phyloP scores from a whole-genome alignment of 2,888 invertebrate genomes.

The Chromoteleia sp. region DNA sequence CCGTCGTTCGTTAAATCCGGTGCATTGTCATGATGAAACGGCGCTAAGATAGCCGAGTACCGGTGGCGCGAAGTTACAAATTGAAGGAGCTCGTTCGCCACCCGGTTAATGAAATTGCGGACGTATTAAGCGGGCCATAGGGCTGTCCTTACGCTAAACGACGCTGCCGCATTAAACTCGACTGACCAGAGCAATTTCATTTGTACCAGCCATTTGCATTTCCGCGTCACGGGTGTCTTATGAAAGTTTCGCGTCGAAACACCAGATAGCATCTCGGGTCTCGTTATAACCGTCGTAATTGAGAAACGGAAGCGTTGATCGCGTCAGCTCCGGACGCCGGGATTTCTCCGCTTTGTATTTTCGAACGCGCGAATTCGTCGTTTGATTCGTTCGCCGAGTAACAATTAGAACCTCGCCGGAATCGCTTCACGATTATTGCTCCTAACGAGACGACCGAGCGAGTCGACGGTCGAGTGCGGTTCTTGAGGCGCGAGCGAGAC shows the following conservation, averaged over 20 bases:
- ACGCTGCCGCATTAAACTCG: conserved; percentile 36
- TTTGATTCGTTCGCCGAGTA: conserved; percentile 77
- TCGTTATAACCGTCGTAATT: conserved; percentile 10
- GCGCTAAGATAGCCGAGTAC: background rate
- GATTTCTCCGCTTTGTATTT: conserved; percentile 37
- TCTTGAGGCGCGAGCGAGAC: conserved; percentile 28
- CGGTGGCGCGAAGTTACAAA: conserved; percentile 4
- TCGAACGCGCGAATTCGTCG: conserved; percentile 10
- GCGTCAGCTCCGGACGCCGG: conserved; percentile 15
- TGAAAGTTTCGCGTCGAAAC: conserved; percentile 25
- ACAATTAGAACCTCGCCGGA: conserved; percentile 76
- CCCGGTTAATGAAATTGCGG: conserved; percentile 64
- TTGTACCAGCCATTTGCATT: conserved; percentile 47
- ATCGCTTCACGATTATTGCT: conserved; percentile 75
- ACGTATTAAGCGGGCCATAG: conserved; percentile 56
- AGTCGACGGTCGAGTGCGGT: conserved; percentile 37
- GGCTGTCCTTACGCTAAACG: conserved; percentile 25
- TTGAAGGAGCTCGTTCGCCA: conserved; percentile 30
- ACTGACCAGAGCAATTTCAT: conserved; percentile 60
- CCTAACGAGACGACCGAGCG: conserved; percentile 73
- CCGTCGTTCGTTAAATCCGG: conserved; percentile 16
- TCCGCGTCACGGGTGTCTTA: conserved; percentile 9
- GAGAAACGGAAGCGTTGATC: conserved; percentile 24
- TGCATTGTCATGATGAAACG: conserved; percentile 36
- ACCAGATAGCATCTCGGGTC: conserved; percentile 10